Conservation (phyloP, 2,113 vertebrate genomes). For the Pteropus alecto region DNA sequence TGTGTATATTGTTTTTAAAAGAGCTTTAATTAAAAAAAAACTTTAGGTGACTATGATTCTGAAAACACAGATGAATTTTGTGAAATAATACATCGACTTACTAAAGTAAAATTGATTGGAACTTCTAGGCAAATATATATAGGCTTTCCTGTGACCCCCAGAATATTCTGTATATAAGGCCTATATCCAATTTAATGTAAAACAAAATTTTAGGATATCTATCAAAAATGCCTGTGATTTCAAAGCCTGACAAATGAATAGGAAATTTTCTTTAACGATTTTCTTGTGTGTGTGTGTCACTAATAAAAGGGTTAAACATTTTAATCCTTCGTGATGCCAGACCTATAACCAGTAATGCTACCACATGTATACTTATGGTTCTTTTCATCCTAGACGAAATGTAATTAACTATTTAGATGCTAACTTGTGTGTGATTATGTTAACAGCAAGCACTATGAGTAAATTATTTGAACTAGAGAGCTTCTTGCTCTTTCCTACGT, state of each 20-base stretch:
- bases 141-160: not conserved
- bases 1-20: not conserved
- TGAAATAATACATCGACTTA: not conserved
- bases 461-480: constrained; percentile 5
- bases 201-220: not conserved
- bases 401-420: constrained; percentile 57
- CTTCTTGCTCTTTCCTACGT: not conserved
- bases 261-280: constrained; percentile 27
- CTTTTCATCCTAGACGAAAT: constrained; percentile 67
- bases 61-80: not conserved
- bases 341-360: constrained; percentile 28
- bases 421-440: constrained; percentile 41
- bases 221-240: not conserved
- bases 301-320: constrained; percentile 62
- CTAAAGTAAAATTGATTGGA: not conserved
- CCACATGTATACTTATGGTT: constrained; percentile 20
- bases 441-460: constrained; percentile 9
- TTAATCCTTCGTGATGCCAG: not conserved
- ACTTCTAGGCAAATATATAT: not conserved
- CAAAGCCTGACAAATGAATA: not conserved
- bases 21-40: not conserved
- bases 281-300: not conserved
- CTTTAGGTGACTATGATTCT: not conserved
- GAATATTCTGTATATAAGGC: not conserved
- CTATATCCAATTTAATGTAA: constrained; percentile 24